phyloP scores from a whole-genome alignment of 1,140 invertebrate genomes.

The Drosophila cardini region DNA sequence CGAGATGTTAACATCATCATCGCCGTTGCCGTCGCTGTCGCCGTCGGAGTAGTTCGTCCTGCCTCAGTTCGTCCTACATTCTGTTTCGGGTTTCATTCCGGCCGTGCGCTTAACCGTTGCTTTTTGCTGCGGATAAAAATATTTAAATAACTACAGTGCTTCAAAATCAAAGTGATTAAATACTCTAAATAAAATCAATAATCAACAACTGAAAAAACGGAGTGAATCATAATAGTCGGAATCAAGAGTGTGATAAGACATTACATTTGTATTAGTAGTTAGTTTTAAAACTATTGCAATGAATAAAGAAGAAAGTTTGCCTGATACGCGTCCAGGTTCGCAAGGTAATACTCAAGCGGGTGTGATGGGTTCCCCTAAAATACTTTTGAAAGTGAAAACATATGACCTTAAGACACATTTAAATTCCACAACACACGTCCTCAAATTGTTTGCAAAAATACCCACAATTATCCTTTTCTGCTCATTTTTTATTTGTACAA shows the following conservation, averaged over 20 bases:
- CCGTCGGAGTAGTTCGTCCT: conserved; percentile 19
- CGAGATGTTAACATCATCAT: conserved; percentile 83
- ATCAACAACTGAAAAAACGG: background rate
- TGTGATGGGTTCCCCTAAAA: background rate
- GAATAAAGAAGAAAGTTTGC: conserved; percentile 74
- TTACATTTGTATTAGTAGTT: background rate
- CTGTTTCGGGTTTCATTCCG: conserved; percentile 3
- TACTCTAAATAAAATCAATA: background rate
- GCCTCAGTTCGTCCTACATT: conserved; percentile 10
- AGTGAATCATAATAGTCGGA: conserved; percentile 12
- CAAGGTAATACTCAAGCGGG: conserved; percentile 59
- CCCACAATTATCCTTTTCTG: conserved; percentile 46
- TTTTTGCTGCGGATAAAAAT: conserved; percentile 1
- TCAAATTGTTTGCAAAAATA: conserved; percentile 59
- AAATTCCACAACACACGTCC: conserved; percentile 17
- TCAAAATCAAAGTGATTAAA: conserved; percentile 13
- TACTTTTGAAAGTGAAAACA: background rate
- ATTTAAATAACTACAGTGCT: conserved; percentile 6
- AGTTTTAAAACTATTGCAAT: conserved; percentile 17
- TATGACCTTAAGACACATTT: background rate
- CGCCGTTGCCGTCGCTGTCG: conserved; percentile 42
- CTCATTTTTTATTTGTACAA: background rate
- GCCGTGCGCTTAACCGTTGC: conserved; percentile 51
- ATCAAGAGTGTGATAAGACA: background rate
- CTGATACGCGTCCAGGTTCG: conserved; percentile 69